These are phyloP conservation scores for Hemiprocne comata DNA, from an alignment of 2,113 vertebrate species.

Conservation along the genomic window DNA sequence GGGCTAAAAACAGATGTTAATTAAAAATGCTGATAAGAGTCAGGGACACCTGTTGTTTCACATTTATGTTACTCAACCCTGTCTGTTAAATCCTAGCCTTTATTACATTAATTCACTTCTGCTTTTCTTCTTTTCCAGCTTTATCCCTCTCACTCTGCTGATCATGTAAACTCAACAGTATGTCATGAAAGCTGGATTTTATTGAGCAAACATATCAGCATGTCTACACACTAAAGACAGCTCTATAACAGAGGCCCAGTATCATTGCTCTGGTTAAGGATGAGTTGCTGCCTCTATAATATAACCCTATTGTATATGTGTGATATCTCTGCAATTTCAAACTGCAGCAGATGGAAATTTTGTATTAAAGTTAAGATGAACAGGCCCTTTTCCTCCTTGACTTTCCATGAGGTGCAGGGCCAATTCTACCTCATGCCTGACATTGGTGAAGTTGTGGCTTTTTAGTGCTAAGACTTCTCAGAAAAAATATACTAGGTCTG, in stretches of 20 bases:
- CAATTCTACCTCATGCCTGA: conserved; percentile 10
- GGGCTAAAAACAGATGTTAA: conserved; percentile 72
- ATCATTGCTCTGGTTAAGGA: conserved; percentile 30
- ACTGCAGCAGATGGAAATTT: conserved; percentile 44
- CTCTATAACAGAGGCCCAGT: conserved; percentile 31
- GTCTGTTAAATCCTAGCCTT: conserved; percentile 62
- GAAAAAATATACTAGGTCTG: not conserved
- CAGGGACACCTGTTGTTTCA: conserved; percentile 73
- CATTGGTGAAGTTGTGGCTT: not conserved
- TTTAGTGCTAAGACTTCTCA: not conserved
- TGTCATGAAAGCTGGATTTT: conserved; percentile 66
- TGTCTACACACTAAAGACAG: conserved; percentile 63
- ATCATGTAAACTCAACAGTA: conserved; percentile 65
- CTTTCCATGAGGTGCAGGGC: not conserved
- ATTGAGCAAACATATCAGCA: conserved; percentile 66
- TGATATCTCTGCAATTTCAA: conserved; percentile 33
- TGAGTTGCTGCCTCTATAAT: conserved; percentile 51
- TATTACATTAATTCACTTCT: conserved; percentile 61
- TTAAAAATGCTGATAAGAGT: conserved; percentile 72
- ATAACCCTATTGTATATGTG: conserved; percentile 36
- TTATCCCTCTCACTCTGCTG: conserved; percentile 60
- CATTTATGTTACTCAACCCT: conserved; percentile 62
- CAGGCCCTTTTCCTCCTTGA: not conserved
- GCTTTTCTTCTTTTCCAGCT: conserved; percentile 70
- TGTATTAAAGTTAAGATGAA: conserved; percentile 18